Evolutionary conservation across 1,140 invertebrate species (phyloP), one percentile per base, ranked within the genome.

Genomic region (Drosophila pandora): DNA sequence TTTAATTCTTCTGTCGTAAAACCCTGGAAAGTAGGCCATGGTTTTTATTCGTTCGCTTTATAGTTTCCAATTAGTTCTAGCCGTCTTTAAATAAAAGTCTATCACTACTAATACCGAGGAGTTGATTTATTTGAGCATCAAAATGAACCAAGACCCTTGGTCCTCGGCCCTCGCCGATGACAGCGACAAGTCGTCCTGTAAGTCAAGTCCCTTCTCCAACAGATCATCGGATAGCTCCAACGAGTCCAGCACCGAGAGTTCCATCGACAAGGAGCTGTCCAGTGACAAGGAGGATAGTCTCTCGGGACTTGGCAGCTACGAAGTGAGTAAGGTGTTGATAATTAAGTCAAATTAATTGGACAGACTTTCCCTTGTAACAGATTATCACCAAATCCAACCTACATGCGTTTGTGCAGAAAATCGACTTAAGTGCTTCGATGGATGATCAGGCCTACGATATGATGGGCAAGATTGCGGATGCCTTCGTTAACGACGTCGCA

Each of bases 371-470:
- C 32, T 7, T 2, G 0, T 37, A n/a, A 4, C 25, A 83, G 80
- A 64, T 83, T 37, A 49, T 85, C 45, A 49, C 23, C 34, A 67
- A 61, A 9, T 0, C 2, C 0, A 72, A 76, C 13, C 45, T 83
- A 22, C 45, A 34, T 22, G 49, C 47, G 1, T 80, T 83, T 64
- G 58, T 76, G 22, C 43, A 68, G 2, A 59, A 25, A 13, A 49
- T 80, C 10, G 80, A 83, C 25, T 10, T 21, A 0, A 21, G 22
- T 1, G 59, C 59, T 10, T 43, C 57, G 1, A 4, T 85, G 43
- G 80, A 83, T 9, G 81, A 85, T 54, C 71, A 85, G 21, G 55
- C 80, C 0, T 43, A 59, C 1, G 71, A 80, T 21, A 21, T 85
- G 56, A 6, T 80, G 7, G 45, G 48, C 50, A 68, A 58, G 28